Conservation (phyloP, 2,797 vertebrate species). For the Alcedo atthis region DNA sequence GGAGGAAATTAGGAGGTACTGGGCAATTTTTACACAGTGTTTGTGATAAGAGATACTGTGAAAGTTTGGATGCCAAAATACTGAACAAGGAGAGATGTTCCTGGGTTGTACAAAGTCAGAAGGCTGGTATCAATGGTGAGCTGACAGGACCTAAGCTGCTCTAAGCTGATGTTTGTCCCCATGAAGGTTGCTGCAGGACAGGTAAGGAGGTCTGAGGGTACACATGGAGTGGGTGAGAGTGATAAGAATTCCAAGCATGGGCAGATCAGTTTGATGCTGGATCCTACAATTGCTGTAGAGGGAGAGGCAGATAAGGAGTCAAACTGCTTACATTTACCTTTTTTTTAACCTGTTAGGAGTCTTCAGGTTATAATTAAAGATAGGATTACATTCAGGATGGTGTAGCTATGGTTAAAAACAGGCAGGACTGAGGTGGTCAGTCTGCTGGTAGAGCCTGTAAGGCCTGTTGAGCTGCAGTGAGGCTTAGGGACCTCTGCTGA, state of each 20-base stretch:
- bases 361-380: background rate
- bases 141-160: background rate
- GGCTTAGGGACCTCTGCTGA: background rate
- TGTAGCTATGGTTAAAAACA: background rate
- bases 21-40: background rate
- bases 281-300: background rate
- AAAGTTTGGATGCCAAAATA: background rate
- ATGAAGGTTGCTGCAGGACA: background rate
- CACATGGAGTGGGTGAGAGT: background rate
- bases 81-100: background rate
- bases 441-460: background rate
- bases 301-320: background rate
- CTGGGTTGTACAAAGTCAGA: background rate
- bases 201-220: background rate
- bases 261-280: background rate
- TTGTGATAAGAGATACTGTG: background rate
- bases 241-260: background rate
- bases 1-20: background rate
- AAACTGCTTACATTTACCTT: background rate
- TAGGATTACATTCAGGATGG: background rate
- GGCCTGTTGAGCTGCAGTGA: background rate
- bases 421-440: background rate
- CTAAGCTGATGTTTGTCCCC: background rate
- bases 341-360: background rate
- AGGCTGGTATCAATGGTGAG: background rate